Evolutionary conservation across 2,797 vertebrate genomes (phyloP).

Genomic region (Podarcis siculus): DNA sequence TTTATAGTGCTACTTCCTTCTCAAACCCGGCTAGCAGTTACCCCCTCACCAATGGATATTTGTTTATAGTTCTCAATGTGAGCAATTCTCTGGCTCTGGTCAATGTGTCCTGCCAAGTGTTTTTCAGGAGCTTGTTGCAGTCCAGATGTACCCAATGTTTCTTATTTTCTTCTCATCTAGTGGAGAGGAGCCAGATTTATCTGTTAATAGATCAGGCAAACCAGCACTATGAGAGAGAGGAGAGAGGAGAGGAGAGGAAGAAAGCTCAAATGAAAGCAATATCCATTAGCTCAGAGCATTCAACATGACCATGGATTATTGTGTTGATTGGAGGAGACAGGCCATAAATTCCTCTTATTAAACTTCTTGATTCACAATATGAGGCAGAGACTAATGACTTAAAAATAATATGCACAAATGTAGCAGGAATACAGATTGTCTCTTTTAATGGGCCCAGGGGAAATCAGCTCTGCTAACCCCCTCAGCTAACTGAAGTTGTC

Average conservation of each 20-base stretch:
- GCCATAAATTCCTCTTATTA: conserved; percentile 67
- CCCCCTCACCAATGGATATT: no score
- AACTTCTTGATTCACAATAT: conserved; percentile 56
- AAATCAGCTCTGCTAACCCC: conserved; percentile 47
- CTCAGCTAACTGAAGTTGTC: conserved; percentile 1
- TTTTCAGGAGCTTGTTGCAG: neutral
- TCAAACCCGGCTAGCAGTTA: neutral
- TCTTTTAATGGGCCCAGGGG: conserved; percentile 38
- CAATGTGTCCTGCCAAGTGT: neutral
- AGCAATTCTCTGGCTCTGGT: neutral
- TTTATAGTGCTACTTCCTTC: neutral
- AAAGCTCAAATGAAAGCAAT: conserved; percentile 46
- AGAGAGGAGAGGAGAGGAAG: neutral
- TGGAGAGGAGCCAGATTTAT: conserved; percentile 25
- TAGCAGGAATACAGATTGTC: conserved; percentile 46
- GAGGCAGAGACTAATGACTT: conserved; percentile 70
- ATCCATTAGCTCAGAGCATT: conserved; percentile 31
- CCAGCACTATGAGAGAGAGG: conserved; percentile 22
- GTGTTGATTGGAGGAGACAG: conserved; percentile 49
- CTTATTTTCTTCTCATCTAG: neutral
- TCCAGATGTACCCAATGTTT: neutral
- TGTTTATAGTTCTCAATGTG: neutral
- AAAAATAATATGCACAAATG: conserved; percentile 64
- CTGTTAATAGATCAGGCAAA: conserved; percentile 50
- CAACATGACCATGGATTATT: conserved; percentile 45